Evolutionary conservation across 2,888 invertebrate genomes (phyloP), one percentile per base, ranked within the genome.

Genomic region (Schizaphis graminum): DNA sequence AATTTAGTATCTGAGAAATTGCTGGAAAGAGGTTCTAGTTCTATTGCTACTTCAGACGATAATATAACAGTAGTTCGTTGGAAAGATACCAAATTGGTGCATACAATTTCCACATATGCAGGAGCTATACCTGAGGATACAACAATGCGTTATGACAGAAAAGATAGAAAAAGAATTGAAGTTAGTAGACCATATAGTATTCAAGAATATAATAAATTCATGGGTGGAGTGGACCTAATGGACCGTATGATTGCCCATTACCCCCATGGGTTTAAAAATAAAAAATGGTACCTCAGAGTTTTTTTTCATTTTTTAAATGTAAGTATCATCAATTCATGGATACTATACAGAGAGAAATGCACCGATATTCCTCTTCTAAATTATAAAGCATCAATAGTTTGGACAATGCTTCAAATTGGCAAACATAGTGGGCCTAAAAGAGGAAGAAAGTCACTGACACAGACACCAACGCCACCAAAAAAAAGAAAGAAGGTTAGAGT

Each of bases 41-140:
- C 94, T 35, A 44, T 94, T 57, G 94, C 90, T 44, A 94, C 94
- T 61, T 92, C 92, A 93, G 93, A 92, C 35, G 94, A 95, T 91
- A 95, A 95, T 47, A 94, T 93, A 35, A 94, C 93, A n/a, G 90
- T 95, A 61, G 91, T 95, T 35, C 92, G 94, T 13, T 95, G 93
- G 94, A 91, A 94, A 84, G 94, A 95, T 85, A 94, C 91, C 28
- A 89, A 85, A 47, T 35, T 90, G 49, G 95, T 95, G 16, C 93
- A 94, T 89, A 92, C 91, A 61, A 92, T 94, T 21, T 95, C 94
- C 67, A 94, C 89, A 49, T 95, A 91, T 94, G 94, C 94, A 53
- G 95, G 94, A 56, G 85, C 77, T 57, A 41, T 90, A 57, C 95
- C 94, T n/a, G 85, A 94, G 44, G 94, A 85, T 67, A 77, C 57